Evolutionary conservation across 2,113 vertebrate genomes (phyloP).

Genomic region (Naja naja): DNA sequence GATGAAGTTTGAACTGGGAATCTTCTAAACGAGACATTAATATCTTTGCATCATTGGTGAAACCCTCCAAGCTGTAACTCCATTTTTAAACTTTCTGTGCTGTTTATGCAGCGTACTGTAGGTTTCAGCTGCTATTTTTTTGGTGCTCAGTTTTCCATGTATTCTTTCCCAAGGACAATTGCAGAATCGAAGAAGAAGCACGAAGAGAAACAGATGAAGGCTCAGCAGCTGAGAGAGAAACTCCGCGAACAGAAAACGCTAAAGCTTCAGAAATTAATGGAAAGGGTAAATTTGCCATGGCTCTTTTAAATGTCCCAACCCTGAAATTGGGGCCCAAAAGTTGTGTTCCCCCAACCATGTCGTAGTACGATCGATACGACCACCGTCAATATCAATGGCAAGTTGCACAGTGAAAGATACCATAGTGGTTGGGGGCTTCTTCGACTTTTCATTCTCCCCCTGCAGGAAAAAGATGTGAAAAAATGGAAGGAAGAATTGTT

Average conservation of each 20-base stretch:
- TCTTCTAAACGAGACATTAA: background rate
- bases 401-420: background rate
- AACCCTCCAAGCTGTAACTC: background rate
- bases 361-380: background rate
- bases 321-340: background rate
- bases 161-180: constrained; percentile 85
- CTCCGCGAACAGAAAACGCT: constrained; percentile 94
- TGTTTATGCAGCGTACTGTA: background rate
- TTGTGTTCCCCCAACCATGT: background rate
- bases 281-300: constrained; percentile 81
- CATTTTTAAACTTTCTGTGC: background rate
- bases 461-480: constrained; percentile 93
- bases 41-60: background rate
- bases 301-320: background rate
- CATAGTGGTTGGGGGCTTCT: background rate
- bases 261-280: constrained; percentile 96
- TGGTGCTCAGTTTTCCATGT: constrained; percentile 19
- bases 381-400: background rate
- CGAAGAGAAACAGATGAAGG: constrained; percentile 99
- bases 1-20: background rate
- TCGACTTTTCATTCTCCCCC: background rate
- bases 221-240: constrained; percentile 95
- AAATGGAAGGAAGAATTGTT: constrained; percentile 97
- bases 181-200: constrained; percentile 99
- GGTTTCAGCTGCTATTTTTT: background rate